Conservation (phyloP, 2,888 invertebrate species). For the Ceratothoa steindachneri region DNA sequence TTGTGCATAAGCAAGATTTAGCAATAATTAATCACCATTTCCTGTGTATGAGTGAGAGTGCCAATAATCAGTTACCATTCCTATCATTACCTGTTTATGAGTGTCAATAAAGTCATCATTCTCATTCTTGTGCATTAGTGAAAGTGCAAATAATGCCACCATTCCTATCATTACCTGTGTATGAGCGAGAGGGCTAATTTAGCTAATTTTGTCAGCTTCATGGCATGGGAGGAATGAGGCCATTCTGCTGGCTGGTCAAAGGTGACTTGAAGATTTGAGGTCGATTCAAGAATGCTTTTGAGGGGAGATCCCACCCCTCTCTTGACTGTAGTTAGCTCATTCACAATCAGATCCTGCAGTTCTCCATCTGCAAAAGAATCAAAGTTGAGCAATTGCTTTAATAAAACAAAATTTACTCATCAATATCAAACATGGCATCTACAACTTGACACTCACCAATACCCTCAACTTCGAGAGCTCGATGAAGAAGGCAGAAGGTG, state of each 20-base stretch:
- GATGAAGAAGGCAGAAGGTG: slow-evolving; percentile 35
- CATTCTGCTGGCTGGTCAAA: slow-evolving; percentile 38
- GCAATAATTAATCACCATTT: no score
- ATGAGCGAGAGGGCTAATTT: slow-evolving; percentile 43
- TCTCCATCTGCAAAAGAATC: slow-evolving; percentile 1
- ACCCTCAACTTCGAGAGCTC: slow-evolving; percentile 23
- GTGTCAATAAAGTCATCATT: no score
- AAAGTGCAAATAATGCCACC: no score
- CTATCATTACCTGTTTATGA: no score
- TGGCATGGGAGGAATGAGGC: slow-evolving; percentile 34
- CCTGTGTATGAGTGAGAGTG: no score
- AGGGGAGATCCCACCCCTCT: slow-evolving; percentile 36
- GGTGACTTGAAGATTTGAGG: slow-evolving; percentile 27
- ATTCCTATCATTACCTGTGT: slow-evolving; percentile 26
- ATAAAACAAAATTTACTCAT: no score
- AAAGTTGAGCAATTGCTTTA: no score
- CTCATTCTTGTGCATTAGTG: no score
- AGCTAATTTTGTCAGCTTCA: slow-evolving; percentile 36
- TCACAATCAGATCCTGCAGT: slow-evolving; percentile 1
- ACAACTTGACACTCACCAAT: slow-evolving; percentile 24
- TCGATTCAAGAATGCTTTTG: slow-evolving; percentile 34
- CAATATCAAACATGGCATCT: no score
- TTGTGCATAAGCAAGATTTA: no score
- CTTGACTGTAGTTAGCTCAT: not conserved
- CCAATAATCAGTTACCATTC: no score